Conservation (phyloP, 2,888 invertebrate species). For the Tetanocera ferruginea region DNA sequence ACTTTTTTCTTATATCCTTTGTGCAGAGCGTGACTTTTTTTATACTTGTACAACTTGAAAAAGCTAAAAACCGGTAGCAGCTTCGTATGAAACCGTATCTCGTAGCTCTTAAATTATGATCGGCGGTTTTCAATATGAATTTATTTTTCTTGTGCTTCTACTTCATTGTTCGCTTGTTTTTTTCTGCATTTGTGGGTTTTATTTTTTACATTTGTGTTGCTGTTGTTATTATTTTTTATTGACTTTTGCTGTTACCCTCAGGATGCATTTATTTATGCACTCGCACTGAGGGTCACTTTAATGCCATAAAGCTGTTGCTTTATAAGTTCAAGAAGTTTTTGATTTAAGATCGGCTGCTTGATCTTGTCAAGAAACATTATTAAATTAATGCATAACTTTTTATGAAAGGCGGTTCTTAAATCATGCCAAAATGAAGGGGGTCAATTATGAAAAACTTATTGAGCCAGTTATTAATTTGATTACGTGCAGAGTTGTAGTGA, state of each 20-base stretch:
- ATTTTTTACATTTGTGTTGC: too few species aligned
- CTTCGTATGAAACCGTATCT: neutral
- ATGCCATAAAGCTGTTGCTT: neutral
- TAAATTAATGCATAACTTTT: neutral
- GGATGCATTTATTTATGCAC: constrained; percentile 28
- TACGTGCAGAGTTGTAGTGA: too few species aligned
- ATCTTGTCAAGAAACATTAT: constrained; percentile 4
- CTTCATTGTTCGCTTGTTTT: neutral
- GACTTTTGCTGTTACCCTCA: constrained; percentile 48
- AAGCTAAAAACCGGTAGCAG: constrained; percentile 46
- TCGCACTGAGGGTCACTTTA: neutral
- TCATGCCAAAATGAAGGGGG: neutral
- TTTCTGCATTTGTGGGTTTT: constrained; percentile 41
- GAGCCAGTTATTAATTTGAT: too few species aligned
- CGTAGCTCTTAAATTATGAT: constrained; percentile 40
- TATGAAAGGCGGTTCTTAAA: neutral
- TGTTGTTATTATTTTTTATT: constrained; percentile 39
- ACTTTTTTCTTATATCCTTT: neutral
- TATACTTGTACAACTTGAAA: constrained; percentile 14
- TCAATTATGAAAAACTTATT: neutral
- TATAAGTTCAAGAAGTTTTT: neutral
- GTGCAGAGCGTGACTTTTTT: too few species aligned
- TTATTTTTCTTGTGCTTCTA: constrained; percentile 46
- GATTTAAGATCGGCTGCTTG: neutral
- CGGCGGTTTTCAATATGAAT: constrained; percentile 44